A percentile compares a stretch with the other conserved stretches of the same genome.
These are phyloP conservation scores for Eueremaeus valkanovi DNA, from an alignment of 2,888 invertebrate genomes.

Conservation along the genomic window DNA sequence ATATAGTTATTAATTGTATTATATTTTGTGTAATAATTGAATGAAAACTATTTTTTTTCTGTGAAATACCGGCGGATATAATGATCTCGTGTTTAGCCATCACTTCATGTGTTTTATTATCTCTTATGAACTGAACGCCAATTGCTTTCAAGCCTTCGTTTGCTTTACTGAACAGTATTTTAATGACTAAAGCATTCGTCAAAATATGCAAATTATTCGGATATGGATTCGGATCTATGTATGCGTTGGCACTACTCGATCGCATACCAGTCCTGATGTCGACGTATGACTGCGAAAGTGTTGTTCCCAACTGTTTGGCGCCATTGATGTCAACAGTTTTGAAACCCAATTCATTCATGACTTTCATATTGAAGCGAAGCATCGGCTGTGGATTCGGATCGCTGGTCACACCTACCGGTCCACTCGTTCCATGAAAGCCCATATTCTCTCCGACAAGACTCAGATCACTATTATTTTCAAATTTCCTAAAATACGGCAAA, in stretches of 20 bases:
- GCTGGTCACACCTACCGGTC: slow-evolving; percentile 21
- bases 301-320: no score
- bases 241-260: neutral
- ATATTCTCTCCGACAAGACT: slow-evolving; percentile 17
- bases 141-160: neutral
- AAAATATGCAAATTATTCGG: neutral
- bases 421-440: slow-evolving; percentile 32
- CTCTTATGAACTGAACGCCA: neutral
- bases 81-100: neutral
- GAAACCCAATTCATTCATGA: no score
- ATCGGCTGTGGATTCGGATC: neutral
- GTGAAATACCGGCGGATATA: neutral
- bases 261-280: neutral
- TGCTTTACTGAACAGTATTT: neutral
- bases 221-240: slow-evolving; percentile 2
- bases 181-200: neutral
- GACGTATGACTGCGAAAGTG: neutral
- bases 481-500: slow-evolving; percentile 31
- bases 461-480: slow-evolving; percentile 34
- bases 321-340: no score
- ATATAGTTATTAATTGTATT: neutral
- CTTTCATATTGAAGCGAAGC: neutral
- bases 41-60: no score
- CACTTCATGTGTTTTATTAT: neutral
- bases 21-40: neutral